Conservation (phyloP, 2,113 vertebrate species). For the Orthonyx spaldingii region DNA sequence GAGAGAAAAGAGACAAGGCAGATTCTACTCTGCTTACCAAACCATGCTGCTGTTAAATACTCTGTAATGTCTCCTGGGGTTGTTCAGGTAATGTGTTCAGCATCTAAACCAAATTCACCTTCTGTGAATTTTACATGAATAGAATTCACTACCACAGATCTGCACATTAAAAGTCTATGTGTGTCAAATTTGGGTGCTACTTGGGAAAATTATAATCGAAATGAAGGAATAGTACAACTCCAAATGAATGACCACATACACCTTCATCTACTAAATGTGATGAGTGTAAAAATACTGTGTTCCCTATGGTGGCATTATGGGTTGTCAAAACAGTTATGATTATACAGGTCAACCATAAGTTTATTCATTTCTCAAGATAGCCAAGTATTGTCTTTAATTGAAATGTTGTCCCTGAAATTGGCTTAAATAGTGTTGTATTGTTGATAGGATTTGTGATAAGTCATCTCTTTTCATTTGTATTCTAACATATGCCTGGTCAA, state of each 20-base stretch:
- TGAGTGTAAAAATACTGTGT: not conserved
- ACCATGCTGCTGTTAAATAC: not conserved
- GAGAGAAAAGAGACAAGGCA: not conserved
- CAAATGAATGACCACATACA: not conserved
- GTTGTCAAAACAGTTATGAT: not conserved
- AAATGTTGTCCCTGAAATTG: not conserved
- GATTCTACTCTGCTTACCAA: not conserved
- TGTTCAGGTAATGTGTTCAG: not conserved
- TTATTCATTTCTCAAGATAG: not conserved
- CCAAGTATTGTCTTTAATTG: not conserved
- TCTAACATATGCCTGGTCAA: not conserved
- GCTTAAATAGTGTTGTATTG: not conserved
- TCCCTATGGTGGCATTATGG: not conserved
- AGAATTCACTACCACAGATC: not conserved
- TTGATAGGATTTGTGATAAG: not conserved
- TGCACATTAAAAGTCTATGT: not conserved
- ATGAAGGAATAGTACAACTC: not conserved
- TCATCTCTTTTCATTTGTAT: not conserved
- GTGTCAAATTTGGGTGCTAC: not conserved
- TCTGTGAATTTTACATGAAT: not conserved
- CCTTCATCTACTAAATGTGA: not conserved
- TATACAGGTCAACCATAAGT: not conserved
- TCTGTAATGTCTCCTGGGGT: not conserved
- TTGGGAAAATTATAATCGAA: not conserved
- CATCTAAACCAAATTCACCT: not conserved